Base-by-base conservation (phyloP, 1,140 invertebrate genomes). In the Diorhabda carinulata region DNA sequence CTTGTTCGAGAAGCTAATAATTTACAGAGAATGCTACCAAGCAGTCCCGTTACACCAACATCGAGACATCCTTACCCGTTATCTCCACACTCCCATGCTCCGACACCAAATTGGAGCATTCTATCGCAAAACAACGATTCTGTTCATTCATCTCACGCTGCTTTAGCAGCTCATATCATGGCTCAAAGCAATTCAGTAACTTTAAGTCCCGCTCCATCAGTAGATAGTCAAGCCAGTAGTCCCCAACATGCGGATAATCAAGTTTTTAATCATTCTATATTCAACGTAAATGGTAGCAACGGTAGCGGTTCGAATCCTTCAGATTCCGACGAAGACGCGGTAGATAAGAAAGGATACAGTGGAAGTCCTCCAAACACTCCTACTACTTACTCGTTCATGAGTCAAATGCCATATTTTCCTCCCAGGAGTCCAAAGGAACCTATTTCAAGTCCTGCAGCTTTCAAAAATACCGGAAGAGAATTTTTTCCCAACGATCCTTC, bases 121-220 rank as follows among this genome's bases (percentile, higher is more conserved):
- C 82, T 84, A 64, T 84, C 86, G 60, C 83, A 84, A 66, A 86
- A 87, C 42, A 88, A 89, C 69, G 87, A 86, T 72, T 86, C 87
- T 7, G 90, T 88, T 76, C 86, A 81, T 41, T 85, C 80, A 2
- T 82, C 84, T 68, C 83, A 89, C 66, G 86, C 86, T 40, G 84
- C 84, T 41, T 85, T 90, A 78, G 90, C 89, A 57, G 84, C 84
- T 3, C 88, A 89, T 78, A 85, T 91, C 10, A 88, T 88, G 80
- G 83, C 83, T 42, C 86, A 87, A 70, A 85, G 83, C 65, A 94
- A 92, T 77, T 95, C 93, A 8, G 93, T 96, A 2, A 95, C 93
- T 2, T 83, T 95, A 66, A 95, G 93, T 77, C 94, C 94, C 45
- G 93, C 94, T 8, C 93, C 93, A 0, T 95, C 93, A 4, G 86